Evolutionary conservation across 2,797 vertebrate species (phyloP), one percentile per base, ranked within the genome.

Genomic region (Ptychadena robeensis): DNA sequence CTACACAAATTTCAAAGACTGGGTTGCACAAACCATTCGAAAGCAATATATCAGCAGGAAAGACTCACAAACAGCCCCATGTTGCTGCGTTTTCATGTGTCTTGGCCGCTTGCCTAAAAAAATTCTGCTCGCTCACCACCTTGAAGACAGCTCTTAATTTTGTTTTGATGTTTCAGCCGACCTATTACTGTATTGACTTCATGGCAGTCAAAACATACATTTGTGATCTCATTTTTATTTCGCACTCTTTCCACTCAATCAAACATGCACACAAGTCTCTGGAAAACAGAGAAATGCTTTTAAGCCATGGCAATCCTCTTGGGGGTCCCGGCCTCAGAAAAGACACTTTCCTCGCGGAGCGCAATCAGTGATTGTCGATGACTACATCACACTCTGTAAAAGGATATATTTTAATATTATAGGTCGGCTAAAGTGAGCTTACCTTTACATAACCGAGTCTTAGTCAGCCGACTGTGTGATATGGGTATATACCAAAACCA

Each of bases 121-220:
- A 83, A 88, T 71, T 86, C 75, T 94, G 91, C 86, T 84, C 85
- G 89, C 90, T 94, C 91, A 89, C 90, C 82, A 88, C 92, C 91
- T 89, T 82, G 86, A 91, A 87, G 94, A 92, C 90, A 90, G 86
- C 59, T 94, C 92, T 93, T 94, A 94, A 96, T 96, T 95, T 95
- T 98, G 95, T 97, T 97, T 95, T 97, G 95, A 96, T 97, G 95
- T 97, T 96, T 94, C 92, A 92, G 91, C 90, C 67, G 91, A 93
- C 92, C 93, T 94, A 94, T 95, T 95, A 94, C 92, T 95, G 92
- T 94, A 95, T 93, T 96, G 93, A 95, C 92, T 94, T 90, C 92
- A 93, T 92, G 92, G 93, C 91, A 96, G 92, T 92, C 94, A 94
- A 94, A 97, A 96, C 94, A 96, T 92, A 93, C 91, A 95, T 94